Conservation (phyloP, 2,797 vertebrate genomes). For the Hippocampus kuda region DNA sequence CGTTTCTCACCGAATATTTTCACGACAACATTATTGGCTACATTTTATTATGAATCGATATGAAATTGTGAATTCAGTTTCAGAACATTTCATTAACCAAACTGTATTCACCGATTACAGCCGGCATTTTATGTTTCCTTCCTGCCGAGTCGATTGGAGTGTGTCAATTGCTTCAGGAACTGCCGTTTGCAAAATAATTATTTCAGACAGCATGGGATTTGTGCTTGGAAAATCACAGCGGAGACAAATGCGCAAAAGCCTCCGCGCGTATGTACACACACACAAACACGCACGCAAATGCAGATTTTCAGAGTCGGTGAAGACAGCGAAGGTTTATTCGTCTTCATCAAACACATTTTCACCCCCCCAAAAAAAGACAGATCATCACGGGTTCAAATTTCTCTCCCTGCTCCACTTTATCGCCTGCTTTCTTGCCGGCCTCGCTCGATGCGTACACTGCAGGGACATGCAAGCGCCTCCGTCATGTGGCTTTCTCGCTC, state of each 20-base stretch:
- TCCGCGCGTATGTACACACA: background rate
- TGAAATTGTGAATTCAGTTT: too few species aligned
- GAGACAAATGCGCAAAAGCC: background rate
- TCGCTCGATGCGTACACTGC: background rate
- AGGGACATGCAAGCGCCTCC: background rate
- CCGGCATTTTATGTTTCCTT: constrained; percentile 42
- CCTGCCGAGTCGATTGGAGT: constrained; percentile 42
- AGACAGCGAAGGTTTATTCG: background rate
- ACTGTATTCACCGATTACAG: constrained; percentile 41
- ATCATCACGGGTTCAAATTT: background rate
- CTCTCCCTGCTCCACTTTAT: background rate
- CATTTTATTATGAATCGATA: too few species aligned
- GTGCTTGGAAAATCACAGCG: constrained; percentile 50
- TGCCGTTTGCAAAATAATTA: constrained; percentile 54
- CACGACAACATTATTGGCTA: too few species aligned
- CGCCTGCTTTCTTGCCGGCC: background rate
- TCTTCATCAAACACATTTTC: background rate
- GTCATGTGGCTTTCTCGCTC: background rate
- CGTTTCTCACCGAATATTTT: too few species aligned
- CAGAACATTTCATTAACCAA: background rate
- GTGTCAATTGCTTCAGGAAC: constrained; percentile 47
- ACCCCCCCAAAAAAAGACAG: background rate
- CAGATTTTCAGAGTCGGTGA: background rate
- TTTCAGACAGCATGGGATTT: constrained; percentile 58
- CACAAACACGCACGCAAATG: background rate